These are phyloP conservation scores for Portunus trituberculatus DNA, from an alignment of 1,140 invertebrate genomes.

Conservation along the genomic window DNA sequence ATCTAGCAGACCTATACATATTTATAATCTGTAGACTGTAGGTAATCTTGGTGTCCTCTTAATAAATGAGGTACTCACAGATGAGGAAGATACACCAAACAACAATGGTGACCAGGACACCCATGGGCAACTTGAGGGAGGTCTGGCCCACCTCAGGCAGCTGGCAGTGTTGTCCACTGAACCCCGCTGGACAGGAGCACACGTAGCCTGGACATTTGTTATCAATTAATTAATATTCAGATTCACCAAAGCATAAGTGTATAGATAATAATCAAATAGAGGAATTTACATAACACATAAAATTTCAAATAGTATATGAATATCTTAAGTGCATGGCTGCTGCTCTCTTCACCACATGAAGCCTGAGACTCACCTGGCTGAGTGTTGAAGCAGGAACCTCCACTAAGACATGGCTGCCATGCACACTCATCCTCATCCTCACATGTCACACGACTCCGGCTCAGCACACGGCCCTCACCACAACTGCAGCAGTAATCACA, in stretches of 20 bases:
- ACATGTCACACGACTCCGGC: slow-evolving; percentile 21
- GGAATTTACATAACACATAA: no score
- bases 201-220: slow-evolving; percentile 48
- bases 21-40: neutral
- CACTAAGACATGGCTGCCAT: slow-evolving; percentile 55
- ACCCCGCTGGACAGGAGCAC: slow-evolving; percentile 55
- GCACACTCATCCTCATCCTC: slow-evolving; percentile 61
- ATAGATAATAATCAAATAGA: no score
- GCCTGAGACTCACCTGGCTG: slow-evolving; percentile 37
- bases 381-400: slow-evolving; percentile 58
- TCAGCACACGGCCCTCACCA: slow-evolving; percentile 53
- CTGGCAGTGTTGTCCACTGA: slow-evolving; percentile 65
- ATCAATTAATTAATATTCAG: neutral
- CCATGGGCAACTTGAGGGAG: slow-evolving; percentile 56
- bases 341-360: neutral
- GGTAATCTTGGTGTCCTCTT: neutral
- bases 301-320: no score
- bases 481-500: neutral
- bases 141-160: slow-evolving; percentile 45
- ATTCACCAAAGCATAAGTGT: neutral
- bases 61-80: slow-evolving; percentile 35
- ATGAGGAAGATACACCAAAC: slow-evolving; percentile 59
- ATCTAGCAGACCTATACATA: neutral
- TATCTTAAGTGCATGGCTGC: no score
- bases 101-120: slow-evolving; percentile 46